A percentile compares a stretch with the other conserved stretches of the same genome.
Evolutionary conservation across 1,140 invertebrate species (phyloP).

Genomic region (Metopolophium dirhodum): DNA sequence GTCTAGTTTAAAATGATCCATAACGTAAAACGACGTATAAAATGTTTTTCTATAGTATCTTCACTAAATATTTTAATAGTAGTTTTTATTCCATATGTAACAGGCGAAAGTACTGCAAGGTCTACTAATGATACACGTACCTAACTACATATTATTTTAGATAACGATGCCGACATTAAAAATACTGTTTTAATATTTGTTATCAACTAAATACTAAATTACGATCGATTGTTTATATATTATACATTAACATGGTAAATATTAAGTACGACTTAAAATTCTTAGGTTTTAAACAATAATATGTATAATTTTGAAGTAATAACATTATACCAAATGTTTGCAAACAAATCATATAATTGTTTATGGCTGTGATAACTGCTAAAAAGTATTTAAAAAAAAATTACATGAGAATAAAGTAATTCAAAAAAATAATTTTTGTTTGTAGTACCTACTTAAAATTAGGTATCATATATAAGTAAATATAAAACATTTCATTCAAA

Average conservation of each 20-base stretch:
- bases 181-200: not conserved
- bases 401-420: not conserved
- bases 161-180: not conserved
- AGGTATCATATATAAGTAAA: not conserved
- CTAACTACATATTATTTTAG: not conserved
- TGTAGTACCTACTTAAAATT: not conserved
- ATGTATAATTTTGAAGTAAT: not conserved
- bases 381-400: not conserved
- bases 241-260: not conserved
- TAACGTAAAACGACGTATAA: not conserved
- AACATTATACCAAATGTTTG: not conserved
- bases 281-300: not conserved
- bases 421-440: not conserved
- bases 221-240: not conserved
- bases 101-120: not conserved
- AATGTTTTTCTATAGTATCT: not conserved
- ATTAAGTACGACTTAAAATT: not conserved
- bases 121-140: not conserved
- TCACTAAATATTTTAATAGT: not conserved
- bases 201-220: not conserved
- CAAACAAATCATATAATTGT: not conserved
- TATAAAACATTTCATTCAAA: not conserved
- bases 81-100: not conserved
- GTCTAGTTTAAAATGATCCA: not conserved
- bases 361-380: not conserved